These are phyloP conservation scores for Motacilla tschutschensis DNA, from an alignment of 2,113 vertebrate species.

Conservation along the genomic window DNA sequence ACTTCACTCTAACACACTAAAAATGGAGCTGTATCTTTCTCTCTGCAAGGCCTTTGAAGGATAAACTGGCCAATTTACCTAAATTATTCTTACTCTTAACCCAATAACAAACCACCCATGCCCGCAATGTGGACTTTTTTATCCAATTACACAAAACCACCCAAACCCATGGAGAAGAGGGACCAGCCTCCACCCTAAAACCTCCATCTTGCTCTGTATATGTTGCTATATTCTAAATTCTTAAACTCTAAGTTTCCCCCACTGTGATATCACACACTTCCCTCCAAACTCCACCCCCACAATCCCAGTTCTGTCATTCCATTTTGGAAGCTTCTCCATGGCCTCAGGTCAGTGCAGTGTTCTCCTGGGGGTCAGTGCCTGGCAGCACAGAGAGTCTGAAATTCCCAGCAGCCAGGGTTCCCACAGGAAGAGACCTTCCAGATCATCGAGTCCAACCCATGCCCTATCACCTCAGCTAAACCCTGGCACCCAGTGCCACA, in stretches of 20 bases:
- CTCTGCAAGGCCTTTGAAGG: background rate
- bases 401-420: background rate
- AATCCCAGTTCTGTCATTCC: background rate
- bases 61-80: background rate
- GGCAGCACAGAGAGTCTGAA: background rate
- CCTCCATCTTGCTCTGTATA: background rate
- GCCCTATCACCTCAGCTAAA: background rate
- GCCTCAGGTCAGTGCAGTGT: background rate
- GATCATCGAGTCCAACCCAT: background rate
- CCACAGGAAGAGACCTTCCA: background rate
- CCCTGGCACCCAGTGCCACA: background rate
- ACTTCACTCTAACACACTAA: background rate
- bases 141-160: background rate
- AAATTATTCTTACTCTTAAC: background rate
- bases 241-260: background rate
- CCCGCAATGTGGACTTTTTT: background rate
- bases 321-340: background rate
- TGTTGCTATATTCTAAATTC: rapidly evolving
- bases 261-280: background rate
- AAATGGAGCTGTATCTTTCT: background rate
- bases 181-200: background rate
- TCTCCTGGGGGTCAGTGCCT: background rate
- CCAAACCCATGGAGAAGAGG: background rate
- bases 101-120: background rate
- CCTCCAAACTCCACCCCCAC: background rate